Base-by-base conservation (phyloP, 2,888 invertebrate species). In the Parnassius mnemosyne region DNA sequence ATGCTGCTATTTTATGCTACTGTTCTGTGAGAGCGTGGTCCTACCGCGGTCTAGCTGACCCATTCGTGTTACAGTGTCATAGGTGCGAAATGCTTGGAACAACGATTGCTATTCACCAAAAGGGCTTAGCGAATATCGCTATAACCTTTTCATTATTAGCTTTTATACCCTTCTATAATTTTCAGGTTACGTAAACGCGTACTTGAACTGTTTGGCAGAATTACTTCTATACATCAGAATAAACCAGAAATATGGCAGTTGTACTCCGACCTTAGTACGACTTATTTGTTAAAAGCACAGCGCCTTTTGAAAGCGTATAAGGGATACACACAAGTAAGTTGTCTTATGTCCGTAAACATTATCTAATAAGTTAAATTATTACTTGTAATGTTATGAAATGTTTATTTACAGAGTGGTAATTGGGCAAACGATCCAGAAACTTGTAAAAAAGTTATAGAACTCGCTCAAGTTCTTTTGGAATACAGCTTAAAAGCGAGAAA, bases 161-260 rank as follows among this genome's bases (percentile, higher is more conserved):
- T 13, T n/a, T 16, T 10, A 49, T 7, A 13, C 42, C 50, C 7
- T 12, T 50, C 20, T 50, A 42, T n/a, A 10, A 43, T 20, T 54
- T 69, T 5, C 66, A 89, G 90, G 64, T 85, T 94, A 56, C 81
- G 86, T 56, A 92, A 93, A 69, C 92, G 93, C 66, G 88, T 93
- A 9, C 83, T 94, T 50, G 94, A 95, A 79, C 84, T 97, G 46
- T 94, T 96, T 73, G 97, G 96, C 1, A 90, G 96, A 71, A 89
- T 97, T 20, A 95, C 95, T 3, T 92, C 94, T 0, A 74, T 93
- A n/a, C 92, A 94, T 73, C 93, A 93, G 55, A 95, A 94, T 69
- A 94, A 95, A 74, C 93, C 95, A 0, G 93, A 94, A 64, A 80
- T 97, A 9, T 98, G 98, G 98, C 94, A 95, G 74, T 79, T 97